phyloP scores from a whole-genome alignment of 2,113 vertebrate genomes.

The Caloenas nicobarica region DNA sequence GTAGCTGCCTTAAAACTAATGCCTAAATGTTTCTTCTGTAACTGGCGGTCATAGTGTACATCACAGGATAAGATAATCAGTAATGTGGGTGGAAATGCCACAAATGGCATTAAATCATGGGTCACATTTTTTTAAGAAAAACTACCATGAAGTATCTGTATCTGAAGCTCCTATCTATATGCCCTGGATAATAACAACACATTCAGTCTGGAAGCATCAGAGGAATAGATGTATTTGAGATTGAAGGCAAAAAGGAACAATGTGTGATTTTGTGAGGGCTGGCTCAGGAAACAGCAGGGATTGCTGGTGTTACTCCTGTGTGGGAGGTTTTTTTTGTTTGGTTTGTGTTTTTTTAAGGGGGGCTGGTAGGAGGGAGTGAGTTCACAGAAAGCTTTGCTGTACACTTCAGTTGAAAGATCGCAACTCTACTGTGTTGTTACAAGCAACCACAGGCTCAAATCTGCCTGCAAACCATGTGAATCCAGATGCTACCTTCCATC shows the following conservation, averaged over 20 bases:
- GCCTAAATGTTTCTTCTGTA: neutral
- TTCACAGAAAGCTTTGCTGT: neutral
- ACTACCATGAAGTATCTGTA: neutral
- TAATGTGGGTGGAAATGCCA: neutral
- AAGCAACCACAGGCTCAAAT: neutral
- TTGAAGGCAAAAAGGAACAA: neutral
- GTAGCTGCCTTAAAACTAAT: neutral
- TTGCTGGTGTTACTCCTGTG: neutral
- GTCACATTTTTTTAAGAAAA: neutral
- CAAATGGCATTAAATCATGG: neutral
- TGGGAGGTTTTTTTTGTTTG: neutral
- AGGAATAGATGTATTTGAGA: neutral
- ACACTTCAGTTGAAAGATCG: neutral
- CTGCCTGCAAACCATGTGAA: neutral
- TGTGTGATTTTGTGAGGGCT: neutral
- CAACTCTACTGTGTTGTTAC: neutral
- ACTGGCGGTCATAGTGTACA: neutral
- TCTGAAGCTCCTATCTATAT: neutral
- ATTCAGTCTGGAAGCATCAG: neutral
- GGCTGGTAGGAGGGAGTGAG: accelerated
- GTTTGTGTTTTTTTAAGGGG: accelerated
- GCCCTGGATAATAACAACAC: neutral
- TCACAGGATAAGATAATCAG: neutral
- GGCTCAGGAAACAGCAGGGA: neutral
- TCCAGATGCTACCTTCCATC: neutral